Evolutionary conservation across 2,888 invertebrate species (phyloP).

Genomic region (Habroteleia sp.): DNA sequence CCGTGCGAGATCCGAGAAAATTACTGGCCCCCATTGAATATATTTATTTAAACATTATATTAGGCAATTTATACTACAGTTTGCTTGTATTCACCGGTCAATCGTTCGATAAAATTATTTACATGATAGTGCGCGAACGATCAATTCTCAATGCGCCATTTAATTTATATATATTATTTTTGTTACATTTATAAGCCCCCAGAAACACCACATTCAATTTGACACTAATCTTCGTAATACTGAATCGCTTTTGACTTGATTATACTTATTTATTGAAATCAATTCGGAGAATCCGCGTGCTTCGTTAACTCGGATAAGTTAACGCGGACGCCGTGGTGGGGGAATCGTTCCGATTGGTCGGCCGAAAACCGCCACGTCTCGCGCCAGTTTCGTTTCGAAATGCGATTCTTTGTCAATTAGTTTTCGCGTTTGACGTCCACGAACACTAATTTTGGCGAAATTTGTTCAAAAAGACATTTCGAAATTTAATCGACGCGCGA

Average conservation of each 20-base stretch:
- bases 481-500: conserved; percentile 16
- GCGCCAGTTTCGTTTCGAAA: neutral
- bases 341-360: conserved; percentile 15
- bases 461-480: conserved; percentile 26
- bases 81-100: conserved; percentile 42
- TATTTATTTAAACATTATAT: conserved; percentile 64
- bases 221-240: conserved; percentile 35
- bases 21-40: conserved; percentile 80
- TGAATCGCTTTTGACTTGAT: conserved; percentile 45
- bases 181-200: conserved; percentile 9
- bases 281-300: too few species aligned
- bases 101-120: conserved; percentile 53
- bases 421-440: neutral
- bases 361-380: neutral
- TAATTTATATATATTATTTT: conserved; percentile 11
- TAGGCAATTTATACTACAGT: conserved; percentile 39
- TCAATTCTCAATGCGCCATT: conserved; percentile 12
- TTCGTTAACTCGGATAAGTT: conserved; percentile 10
- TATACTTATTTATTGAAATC: conserved; percentile 58
- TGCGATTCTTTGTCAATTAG: neutral
- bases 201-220: conserved; percentile 25
- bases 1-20: conserved; percentile 80
- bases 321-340: conserved; percentile 19
- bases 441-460: neutral
- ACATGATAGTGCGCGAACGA: conserved; percentile 40